phyloP scores from a whole-genome alignment of 2,888 invertebrate genomes.

The Drosophila gaucha region DNA sequence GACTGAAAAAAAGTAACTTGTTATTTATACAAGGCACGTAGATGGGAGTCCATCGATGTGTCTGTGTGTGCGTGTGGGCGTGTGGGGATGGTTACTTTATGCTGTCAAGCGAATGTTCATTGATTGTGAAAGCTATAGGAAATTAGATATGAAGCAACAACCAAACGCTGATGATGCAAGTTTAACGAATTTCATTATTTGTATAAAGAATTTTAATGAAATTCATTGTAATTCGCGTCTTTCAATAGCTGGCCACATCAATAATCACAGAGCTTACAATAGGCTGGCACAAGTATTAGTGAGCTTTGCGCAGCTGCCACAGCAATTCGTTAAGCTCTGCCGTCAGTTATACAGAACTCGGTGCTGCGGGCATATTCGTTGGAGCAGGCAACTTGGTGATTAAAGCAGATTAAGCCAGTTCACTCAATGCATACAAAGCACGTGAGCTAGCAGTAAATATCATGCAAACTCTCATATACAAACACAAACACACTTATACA shows the following conservation, averaged over 20 bases:
- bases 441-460: constrained; percentile 28
- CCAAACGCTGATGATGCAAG: constrained; percentile 54
- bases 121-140: constrained; percentile 59
- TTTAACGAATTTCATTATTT: constrained; percentile 35
- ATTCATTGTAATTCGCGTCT: constrained; percentile 5
- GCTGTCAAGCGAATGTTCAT: constrained; percentile 67
- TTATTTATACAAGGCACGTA: constrained; percentile 77
- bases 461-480: background rate
- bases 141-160: constrained; percentile 51
- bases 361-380: constrained; percentile 8
- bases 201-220: constrained; percentile 29
- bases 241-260: constrained; percentile 9
- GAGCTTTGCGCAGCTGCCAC: constrained; percentile 3
- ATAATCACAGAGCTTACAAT: background rate
- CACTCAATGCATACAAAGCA: constrained; percentile 28
- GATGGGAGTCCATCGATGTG: constrained; percentile 18
- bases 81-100: constrained; percentile 16
- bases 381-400: constrained; percentile 6
- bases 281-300: background rate
- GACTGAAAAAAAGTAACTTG: constrained; percentile 43
- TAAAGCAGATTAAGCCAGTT: constrained; percentile 29
- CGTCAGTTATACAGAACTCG: background rate
- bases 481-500: background rate
- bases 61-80: constrained; percentile 3
- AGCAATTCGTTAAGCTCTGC: constrained; percentile 8